phyloP scores from a whole-genome alignment of 2,888 invertebrate species.

The Metellina segmentata region DNA sequence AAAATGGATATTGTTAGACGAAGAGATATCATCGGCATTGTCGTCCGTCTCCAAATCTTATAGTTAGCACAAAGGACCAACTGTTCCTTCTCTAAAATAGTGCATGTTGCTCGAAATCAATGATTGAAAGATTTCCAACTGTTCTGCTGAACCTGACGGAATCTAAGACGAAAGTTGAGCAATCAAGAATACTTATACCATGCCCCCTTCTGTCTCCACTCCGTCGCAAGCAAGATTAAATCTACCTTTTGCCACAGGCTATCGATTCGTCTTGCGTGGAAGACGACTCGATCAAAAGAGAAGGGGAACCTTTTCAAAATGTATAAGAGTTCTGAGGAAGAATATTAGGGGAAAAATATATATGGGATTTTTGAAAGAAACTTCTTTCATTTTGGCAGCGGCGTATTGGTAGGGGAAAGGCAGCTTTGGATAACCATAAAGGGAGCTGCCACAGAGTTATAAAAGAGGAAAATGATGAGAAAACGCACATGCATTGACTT shows the following conservation, averaged over 20 bases:
- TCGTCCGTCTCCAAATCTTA: no score
- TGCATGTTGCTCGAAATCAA: no score
- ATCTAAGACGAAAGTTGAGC: slow-evolving; percentile 20
- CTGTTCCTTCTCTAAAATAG: neutral
- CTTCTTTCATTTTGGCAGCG: slow-evolving; percentile 40
- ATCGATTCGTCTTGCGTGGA: slow-evolving; percentile 53
- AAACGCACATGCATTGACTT: slow-evolving; percentile 18
- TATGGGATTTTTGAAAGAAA: slow-evolving; percentile 45
- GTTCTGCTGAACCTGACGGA: neutral
- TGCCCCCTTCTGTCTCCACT: slow-evolving; percentile 27
- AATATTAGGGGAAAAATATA: slow-evolving; percentile 48
- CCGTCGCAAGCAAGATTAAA: slow-evolving; percentile 49
- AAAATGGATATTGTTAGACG: no score
- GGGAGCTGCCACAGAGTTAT: slow-evolving; percentile 36
- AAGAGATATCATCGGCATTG: no score
- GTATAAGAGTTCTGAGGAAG: slow-evolving; percentile 53
- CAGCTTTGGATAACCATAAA: slow-evolving; percentile 45
- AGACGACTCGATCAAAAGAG: slow-evolving; percentile 44
- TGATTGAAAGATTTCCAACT: no score
- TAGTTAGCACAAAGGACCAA: neutral
- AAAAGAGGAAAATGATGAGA: slow-evolving; percentile 33
- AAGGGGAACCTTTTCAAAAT: slow-evolving; percentile 41
- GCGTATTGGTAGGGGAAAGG: slow-evolving; percentile 23
- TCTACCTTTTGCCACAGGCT: slow-evolving; percentile 35
- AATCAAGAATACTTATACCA: slow-evolving; percentile 17